Evolutionary conservation across 2,113 vertebrate genomes (phyloP), one percentile per base, ranked within the genome.

Genomic region (Panthera tigris): DNA sequence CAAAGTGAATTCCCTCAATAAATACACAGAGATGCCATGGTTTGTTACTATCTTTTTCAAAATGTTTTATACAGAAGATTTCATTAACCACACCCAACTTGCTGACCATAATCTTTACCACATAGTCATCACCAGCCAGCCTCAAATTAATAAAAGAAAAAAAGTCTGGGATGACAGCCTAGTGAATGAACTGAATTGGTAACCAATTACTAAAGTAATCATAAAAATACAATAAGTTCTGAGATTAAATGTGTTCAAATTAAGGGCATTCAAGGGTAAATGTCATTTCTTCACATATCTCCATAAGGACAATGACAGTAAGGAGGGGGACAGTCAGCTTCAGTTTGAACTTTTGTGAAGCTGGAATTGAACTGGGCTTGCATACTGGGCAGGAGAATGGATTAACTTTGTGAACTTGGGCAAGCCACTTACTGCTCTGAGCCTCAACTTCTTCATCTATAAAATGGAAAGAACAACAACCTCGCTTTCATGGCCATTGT

Each of bases 191-290:
- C 2, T 91, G 36, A 93, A 87, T 18, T n/a, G 68, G 5, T 15
- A 21, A 3, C 19, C 6, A 94, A 4, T 52, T 71, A 39, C n/a
- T 76, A 63, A 86, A 86, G 7, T 41, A 14, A 76, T 81, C 41
- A 52, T 19, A 33, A 80, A 52, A 27, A 18, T 16, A 27, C 4
- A 65, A 4, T 48, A 48, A 48, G 4, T 36, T 80, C n/a, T 55
- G 13, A 92, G 10, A 33, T 71, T 12, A 96, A 93, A 84, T 50
- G 36, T 48, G 48, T 16, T 93, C 45, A 94, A 45, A 81, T 65
- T 81, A 81, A 89, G n/a, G 7, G 1, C 3, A 41, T 1, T 33
- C 9, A 25, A 89, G 68, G 4, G 14, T 65, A 69, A 61, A 87
- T 45, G 4, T 18, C 15, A 52, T 57, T 81, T 84, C 61, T 68